Evolutionary conservation across 2,888 invertebrate genomes (phyloP).

Genomic region (Aphodius granarius): DNA sequence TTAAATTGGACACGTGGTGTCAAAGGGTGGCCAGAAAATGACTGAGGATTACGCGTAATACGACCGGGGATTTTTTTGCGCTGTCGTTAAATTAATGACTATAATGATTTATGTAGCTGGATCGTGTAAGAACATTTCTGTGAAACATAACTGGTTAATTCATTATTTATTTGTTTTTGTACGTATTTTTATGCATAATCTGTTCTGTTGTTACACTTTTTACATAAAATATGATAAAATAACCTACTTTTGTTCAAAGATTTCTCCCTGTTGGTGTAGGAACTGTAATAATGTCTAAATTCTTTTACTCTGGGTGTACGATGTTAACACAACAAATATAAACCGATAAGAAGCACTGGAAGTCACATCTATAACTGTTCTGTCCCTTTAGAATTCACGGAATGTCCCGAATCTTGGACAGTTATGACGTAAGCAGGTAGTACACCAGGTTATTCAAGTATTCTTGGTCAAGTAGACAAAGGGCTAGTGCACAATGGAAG

Average conservation of each 20-base stretch:
- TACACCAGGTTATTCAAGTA: no score
- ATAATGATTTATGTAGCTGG: background rate
- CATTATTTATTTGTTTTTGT: no score
- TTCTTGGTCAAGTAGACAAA: background rate
- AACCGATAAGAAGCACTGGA: background rate
- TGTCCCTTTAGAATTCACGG: background rate
- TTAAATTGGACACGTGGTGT: background rate
- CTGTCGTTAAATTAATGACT: background rate
- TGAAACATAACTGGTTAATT: no score
- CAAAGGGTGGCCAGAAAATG: background rate
- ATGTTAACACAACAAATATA: background rate
- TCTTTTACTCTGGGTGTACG: background rate
- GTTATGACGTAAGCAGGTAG: background rate
- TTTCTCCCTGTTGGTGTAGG: background rate
- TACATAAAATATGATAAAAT: background rate
- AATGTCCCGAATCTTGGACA: background rate
- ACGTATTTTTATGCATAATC: no score
- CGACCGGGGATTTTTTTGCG: background rate
- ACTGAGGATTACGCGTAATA: background rate
- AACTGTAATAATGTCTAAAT: background rate
- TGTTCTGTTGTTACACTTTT: background rate
- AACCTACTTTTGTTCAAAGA: background rate
- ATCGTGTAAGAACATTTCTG: background rate
- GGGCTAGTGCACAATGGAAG: background rate
- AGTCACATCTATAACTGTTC: background rate